Base-by-base conservation (phyloP, 1,140 invertebrate species). In the Metaphire vulgaris region DNA sequence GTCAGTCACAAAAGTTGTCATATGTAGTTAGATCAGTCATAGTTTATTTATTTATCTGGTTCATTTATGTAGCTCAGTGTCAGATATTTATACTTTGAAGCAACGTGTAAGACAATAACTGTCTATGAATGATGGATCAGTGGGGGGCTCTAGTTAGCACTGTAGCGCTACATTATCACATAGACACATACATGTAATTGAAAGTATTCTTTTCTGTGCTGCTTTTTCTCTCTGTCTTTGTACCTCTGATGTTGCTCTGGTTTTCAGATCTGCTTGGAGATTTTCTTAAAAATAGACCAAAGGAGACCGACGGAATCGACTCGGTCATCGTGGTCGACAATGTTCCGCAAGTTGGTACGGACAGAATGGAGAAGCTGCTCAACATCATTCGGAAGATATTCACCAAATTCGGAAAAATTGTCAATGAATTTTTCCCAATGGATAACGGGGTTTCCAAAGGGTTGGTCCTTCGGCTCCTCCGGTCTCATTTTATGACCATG, bases 271-370 rank as follows among this genome's bases (percentile, higher is more conserved):
- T 98, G 28, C 87, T 98, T 68, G 91, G 89, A 73, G 96, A 99
- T 86, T 86, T 98, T 74, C 83, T 98, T 71, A 90, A 91, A 72
- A 89, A 92, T 78, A 93, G 93, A 83, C 97, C 97, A 0, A 92
- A 92, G 75, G 94, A 97, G 87, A 93, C 93, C 64, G 95, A 97
- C 88, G 95, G 96, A 33, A 92, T 98, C 64, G 96, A 99, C 84
- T 93, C 92, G 80, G 93, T 99, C 12, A 92, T 99, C 82, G 93
- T 99, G 2, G 92, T 99, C 6, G 97, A 99, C 87, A 95, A 96
- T 76, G 92, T 97, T 69, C 98, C 98, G 33, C 90, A 94, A 86
- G 95, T 99, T 74, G 95, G 94, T 69, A 91, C 92, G 16, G 94
- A 96, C 34, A 80, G 95, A 68, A 85, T 97, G 32, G 93, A 96